Conservation (phyloP, 1,140 invertebrate species). For the Dufourea novaeangliae region DNA sequence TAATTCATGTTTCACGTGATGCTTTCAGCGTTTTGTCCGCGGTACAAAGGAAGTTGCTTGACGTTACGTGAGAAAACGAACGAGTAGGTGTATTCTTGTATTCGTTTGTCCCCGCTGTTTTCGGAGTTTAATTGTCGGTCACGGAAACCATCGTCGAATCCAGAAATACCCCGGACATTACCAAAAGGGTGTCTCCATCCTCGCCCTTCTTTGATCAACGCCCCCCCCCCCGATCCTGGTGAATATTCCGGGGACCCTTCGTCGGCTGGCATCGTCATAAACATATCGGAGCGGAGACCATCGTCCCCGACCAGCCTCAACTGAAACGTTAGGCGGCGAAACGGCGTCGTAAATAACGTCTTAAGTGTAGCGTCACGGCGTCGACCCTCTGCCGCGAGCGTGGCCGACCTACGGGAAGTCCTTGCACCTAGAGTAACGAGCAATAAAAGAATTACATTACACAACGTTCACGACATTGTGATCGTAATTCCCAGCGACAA, state of each 20-base stretch:
- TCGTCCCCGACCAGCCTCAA: conserved; percentile 76
- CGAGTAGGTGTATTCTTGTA: no score
- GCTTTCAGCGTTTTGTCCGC: neutral
- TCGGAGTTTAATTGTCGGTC: no score
- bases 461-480: conserved; percentile 7
- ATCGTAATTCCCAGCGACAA: conserved; percentile 1
- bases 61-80: neutral
- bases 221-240: conserved; percentile 9
- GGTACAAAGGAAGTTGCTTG: neutral
- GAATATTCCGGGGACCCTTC: conserved; percentile 35
- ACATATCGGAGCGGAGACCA: conserved; percentile 72
- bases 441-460: conserved; percentile 24
- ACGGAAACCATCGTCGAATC: neutral
- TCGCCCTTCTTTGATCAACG: conserved; percentile 17
- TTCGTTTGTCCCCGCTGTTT: neutral
- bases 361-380: conserved; percentile 75
- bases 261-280: conserved; percentile 70
- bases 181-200: neutral
- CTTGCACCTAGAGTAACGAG: conserved; percentile 50
- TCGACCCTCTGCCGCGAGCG: conserved; percentile 61
- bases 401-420: conserved; percentile 50
- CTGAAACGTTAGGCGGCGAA: conserved; percentile 75
- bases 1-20: conserved; percentile 18
- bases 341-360: conserved; percentile 79
- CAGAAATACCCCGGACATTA: neutral